Conservation (phyloP, 2,113 vertebrate genomes). For the Cervus canadensis region DNA sequence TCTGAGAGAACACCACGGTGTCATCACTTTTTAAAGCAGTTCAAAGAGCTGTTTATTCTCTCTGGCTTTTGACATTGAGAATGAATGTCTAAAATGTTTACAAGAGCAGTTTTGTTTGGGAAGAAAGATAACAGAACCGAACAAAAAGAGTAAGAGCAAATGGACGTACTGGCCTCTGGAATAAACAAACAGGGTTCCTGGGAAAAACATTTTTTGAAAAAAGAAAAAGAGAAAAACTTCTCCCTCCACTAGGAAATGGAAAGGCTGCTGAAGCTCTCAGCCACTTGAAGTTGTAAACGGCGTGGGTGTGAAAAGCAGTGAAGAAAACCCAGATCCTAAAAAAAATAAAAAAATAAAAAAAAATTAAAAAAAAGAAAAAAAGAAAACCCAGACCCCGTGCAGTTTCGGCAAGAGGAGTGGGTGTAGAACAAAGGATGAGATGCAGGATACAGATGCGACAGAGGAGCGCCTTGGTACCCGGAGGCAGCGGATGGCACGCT, state of each 20-base stretch:
- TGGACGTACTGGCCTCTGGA: neutral
- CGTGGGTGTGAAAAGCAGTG: conserved; percentile 50
- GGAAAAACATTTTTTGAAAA: neutral
- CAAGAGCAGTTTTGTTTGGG: neutral
- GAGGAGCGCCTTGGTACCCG: neutral
- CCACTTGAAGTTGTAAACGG: conserved; percentile 29
- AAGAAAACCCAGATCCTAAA: conserved; percentile 58
- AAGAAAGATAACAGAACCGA: neutral
- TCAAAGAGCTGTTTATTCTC: conserved; percentile 37
- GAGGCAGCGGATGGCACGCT: neutral
- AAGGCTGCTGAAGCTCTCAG: conserved; percentile 3
- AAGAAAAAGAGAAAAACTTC: neutral
- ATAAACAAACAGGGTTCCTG: neutral
- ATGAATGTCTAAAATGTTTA: conserved; percentile 33
- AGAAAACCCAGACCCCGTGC: conserved; percentile 54
- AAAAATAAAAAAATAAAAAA: too few relatives aligned
- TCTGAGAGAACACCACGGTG: neutral
- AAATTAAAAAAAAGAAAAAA: too few relatives aligned
- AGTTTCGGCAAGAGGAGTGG: conserved; percentile 43
- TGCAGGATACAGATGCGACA: neutral
- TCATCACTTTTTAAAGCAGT: neutral
- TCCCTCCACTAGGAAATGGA: neutral
- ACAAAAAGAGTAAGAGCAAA: neutral
- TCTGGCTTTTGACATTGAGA: neutral
- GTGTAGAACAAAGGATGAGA: conserved; percentile 22